Evolutionary conservation across 1,140 invertebrate genomes (phyloP).

Genomic region (Rhagoletis pomonella): DNA sequence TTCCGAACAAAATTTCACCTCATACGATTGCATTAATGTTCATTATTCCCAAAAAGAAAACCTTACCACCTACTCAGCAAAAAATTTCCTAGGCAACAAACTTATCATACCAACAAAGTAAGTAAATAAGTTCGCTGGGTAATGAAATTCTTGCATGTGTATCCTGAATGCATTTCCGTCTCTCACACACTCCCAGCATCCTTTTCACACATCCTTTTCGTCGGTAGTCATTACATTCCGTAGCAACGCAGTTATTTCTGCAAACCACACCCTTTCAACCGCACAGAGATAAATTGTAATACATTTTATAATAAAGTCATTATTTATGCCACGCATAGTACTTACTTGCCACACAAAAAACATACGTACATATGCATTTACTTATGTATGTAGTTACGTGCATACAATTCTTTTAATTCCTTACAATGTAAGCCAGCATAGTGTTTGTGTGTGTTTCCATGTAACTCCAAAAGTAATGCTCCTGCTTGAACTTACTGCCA

Average conservation of each 20-base stretch:
- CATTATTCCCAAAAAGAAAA: too few relatives aligned
- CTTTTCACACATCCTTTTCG: neutral
- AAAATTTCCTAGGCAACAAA: too few relatives aligned
- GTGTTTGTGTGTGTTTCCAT: neutral
- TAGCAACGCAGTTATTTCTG: conserved; percentile 8
- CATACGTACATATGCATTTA: neutral
- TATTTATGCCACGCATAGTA: conserved; percentile 18
- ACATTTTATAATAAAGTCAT: conserved; percentile 45
- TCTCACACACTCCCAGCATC: neutral
- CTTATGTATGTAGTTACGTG: neutral
- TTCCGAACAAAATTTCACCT: too few relatives aligned
- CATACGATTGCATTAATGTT: too few relatives aligned
- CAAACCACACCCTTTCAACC: neutral
- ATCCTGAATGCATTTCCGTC: neutral
- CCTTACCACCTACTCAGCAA: too few relatives aligned
- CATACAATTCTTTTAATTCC: conserved; percentile 23
- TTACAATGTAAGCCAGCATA: neutral
- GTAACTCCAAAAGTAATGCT: conserved; percentile 31
- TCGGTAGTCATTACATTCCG: neutral
- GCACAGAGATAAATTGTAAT: conserved; percentile 20
- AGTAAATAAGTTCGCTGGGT: neutral
- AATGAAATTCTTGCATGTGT: conserved; percentile 24
- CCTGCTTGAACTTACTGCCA: conserved; percentile 49
- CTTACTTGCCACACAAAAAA: neutral
- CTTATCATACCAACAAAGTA: neutral